These are phyloP conservation scores for Temnopleurus reevesii DNA, from an alignment of 53 echinoderm and acorn worm species.

Conservation along the genomic window DNA sequence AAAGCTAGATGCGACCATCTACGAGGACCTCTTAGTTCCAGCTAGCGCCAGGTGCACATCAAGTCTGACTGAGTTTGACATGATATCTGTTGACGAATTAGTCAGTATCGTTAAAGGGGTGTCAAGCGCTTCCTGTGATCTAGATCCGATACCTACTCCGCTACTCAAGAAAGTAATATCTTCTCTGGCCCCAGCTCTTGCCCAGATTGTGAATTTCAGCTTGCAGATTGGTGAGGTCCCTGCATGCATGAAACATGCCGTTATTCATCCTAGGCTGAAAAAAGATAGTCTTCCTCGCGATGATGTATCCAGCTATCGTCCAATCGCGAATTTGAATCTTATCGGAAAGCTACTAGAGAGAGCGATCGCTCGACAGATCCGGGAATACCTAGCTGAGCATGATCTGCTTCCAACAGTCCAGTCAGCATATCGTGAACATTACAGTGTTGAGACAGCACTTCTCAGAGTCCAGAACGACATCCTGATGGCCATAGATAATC, in stretches of 20 bases:
- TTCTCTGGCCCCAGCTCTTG: too few relatives aligned
- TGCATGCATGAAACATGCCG: not conserved
- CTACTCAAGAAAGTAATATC: too few relatives aligned
- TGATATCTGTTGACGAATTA: too few relatives aligned
- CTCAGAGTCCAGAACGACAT: slow-evolving; percentile 30
- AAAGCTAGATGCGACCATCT: not conserved
- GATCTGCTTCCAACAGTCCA: not conserved
- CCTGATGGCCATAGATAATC: slow-evolving; percentile 21
- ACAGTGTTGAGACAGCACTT: slow-evolving; percentile 46
- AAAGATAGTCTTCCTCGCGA: not conserved
- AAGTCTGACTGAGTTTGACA: slow-evolving; percentile 26
- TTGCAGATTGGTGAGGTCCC: not conserved
- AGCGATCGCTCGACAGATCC: not conserved
- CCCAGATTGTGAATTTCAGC: too few relatives aligned
- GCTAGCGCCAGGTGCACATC: not conserved
- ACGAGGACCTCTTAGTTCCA: slow-evolving; percentile 55
- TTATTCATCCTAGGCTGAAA: not conserved
- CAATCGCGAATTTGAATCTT: not conserved
- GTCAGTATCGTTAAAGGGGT: too few relatives aligned
- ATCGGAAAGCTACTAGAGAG: not conserved
- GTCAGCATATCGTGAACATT: slow-evolving; percentile 9
- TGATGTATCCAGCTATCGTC: not conserved
- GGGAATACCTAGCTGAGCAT: not conserved
- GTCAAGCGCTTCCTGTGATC: too few relatives aligned
- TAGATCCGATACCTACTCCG: too few relatives aligned